These are phyloP conservation scores for Coryphaenoides rupestris DNA, from an alignment of 2,113 vertebrate species.

Conservation along the genomic window DNA sequence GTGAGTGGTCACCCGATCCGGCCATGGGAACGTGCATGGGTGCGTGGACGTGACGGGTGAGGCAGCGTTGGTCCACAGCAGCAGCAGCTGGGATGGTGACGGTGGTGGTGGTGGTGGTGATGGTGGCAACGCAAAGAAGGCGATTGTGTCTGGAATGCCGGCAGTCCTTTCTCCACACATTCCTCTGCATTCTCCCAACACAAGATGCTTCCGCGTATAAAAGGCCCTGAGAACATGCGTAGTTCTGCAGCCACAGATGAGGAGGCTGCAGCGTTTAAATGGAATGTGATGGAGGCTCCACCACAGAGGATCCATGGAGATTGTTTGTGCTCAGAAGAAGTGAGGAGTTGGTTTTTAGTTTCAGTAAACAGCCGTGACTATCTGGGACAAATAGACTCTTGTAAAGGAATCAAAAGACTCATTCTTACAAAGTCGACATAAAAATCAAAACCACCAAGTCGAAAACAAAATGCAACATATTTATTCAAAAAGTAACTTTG, in stretches of 20 bases:
- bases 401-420: slow-evolving; percentile 19
- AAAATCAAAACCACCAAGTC: slow-evolving; percentile 17
- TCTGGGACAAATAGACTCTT: neutral
- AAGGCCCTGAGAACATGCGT: slow-evolving; percentile 11
- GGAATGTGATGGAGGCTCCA: too few species aligned
- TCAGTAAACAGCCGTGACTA: slow-evolving; percentile 25
- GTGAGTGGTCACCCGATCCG: slow-evolving; percentile 42
- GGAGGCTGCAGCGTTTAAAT: too few species aligned
- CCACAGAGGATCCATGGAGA: neutral
- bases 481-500: slow-evolving; percentile 47
- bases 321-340: neutral
- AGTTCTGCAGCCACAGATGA: slow-evolving; percentile 12
- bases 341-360: slow-evolving; percentile 8
- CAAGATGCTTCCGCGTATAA: slow-evolving; percentile 34
- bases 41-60: slow-evolving; percentile 49
- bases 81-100: too few species aligned
- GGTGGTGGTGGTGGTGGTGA: too few species aligned
- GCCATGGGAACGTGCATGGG: slow-evolving; percentile 57
- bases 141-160: slow-evolving; percentile 56
- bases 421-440: slow-evolving; percentile 23
- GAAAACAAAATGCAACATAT: slow-evolving; percentile 33
- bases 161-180: slow-evolving; percentile 68
- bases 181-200: slow-evolving; percentile 54
- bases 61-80: slow-evolving; percentile 13
- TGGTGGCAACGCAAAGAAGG: slow-evolving; percentile 64